Base-by-base conservation (phyloP, 2,113 vertebrate genomes). In the Brachionichthys hirsutus region DNA sequence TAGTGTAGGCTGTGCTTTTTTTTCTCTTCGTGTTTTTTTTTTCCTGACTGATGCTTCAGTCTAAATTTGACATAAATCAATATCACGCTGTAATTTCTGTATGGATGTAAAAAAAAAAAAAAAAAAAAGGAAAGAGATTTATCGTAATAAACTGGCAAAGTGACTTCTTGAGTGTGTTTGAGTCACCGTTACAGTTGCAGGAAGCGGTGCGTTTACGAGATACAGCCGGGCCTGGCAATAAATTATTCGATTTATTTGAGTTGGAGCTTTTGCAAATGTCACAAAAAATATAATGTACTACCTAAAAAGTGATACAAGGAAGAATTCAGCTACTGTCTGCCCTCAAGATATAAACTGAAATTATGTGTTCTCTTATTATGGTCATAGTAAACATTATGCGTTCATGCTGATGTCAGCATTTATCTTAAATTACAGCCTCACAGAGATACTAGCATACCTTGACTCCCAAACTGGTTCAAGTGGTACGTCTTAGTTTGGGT, bases 91-190 rank as follows among this genome's bases (percentile, higher is more conserved):
- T 67, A 68, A 81, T 69, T 80, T 84, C 84, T 87, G 84, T 91
- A 83, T 88, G 54, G 58, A 86, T 87, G 87, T 88, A 80, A 16
- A 70, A 81, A 80, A 80, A 82, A 52, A 54, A 60, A 75, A 17
- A 41, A 30, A 80, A 82, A 52, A 54, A 60, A 75, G n/a, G 35
- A 30, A 60, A 58, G 24, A 73, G 62, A 89, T 88, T 87, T 86
- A 89, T 81, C 79, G 46, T 90, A 89, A 89, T 92, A 91, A 92
- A 91, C 51, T 80, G 24, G 85, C 88, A 87, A 89, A 86, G 71
- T 87, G 67, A 89, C 40, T 53, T 78, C 48, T 63, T 60, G 87
- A 64, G 77, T 82, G 12, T 56, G 45, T 73, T 35, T 88, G 65
- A 57, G 46, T 82, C 24, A 3, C 3, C 8, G 24, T 30, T 30